Evolutionary conservation across 2,113 vertebrate genomes (phyloP).

Genomic region (Solenodon paradoxus): DNA sequence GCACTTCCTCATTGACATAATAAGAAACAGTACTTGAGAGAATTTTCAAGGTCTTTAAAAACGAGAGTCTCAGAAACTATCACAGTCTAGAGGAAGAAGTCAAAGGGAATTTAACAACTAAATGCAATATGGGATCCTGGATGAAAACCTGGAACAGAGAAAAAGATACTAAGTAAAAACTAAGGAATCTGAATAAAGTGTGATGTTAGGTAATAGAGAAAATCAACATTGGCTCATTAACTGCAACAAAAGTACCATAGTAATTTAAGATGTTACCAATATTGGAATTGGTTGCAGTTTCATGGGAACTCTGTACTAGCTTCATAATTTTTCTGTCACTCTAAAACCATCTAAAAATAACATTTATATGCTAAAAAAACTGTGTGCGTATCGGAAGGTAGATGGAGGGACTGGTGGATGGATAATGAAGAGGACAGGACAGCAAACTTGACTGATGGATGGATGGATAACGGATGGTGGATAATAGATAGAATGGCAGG

Average conservation of each 20-base stretch:
- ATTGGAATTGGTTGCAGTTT: background rate
- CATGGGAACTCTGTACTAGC: background rate
- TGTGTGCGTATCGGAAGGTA: background rate
- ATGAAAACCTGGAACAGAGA: background rate
- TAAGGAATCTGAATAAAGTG: background rate
- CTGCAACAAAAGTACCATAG: background rate
- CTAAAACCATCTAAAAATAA: background rate
- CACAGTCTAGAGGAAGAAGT: background rate
- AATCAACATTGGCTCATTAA: background rate
- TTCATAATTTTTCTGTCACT: background rate
- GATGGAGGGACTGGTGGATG: background rate
- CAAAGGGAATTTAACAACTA: background rate
- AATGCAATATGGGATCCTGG: background rate
- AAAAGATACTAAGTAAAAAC: background rate
- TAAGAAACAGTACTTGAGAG: background rate
- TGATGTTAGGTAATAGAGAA: background rate
- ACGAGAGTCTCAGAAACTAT: background rate
- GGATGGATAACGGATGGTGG: background rate
- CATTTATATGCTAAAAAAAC: background rate
- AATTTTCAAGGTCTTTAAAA: background rate
- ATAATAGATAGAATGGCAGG: background rate
- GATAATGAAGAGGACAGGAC: background rate
- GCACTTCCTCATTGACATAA: too few species aligned
- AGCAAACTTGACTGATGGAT: background rate
- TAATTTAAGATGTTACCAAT: background rate